Conservation (phyloP, 2,113 vertebrate genomes). For the Cyphomyrus discorhynchus region DNA sequence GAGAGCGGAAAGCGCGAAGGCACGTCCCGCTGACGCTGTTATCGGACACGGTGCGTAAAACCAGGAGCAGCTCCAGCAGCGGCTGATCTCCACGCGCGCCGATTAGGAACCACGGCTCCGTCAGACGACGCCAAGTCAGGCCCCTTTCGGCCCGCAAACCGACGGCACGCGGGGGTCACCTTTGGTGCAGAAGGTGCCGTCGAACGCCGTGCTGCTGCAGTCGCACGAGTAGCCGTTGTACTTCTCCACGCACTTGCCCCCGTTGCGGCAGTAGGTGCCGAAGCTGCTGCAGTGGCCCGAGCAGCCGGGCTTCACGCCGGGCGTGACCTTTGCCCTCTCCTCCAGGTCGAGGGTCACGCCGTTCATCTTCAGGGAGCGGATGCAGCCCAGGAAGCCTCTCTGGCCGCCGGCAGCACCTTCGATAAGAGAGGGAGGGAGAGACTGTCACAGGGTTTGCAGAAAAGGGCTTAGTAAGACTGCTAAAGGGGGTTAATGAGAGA, state of each 20-base stretch:
- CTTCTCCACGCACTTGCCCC: slow-evolving; percentile 85
- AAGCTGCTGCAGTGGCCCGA: slow-evolving; percentile 86
- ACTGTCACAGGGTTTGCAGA: background rate
- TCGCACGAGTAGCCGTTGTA: slow-evolving; percentile 90
- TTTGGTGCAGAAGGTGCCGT: slow-evolving; percentile 84
- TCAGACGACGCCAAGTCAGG: background rate
- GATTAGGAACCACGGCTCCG: background rate
- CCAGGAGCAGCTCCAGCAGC: background rate
- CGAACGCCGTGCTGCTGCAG: slow-evolving; percentile 79
- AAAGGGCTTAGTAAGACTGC: background rate
- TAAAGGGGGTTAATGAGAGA: background rate
- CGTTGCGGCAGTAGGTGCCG: slow-evolving; percentile 77
- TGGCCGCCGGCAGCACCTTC: slow-evolving; percentile 86
- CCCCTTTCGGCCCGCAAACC: background rate
- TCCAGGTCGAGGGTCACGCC: slow-evolving; percentile 84
- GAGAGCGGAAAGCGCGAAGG: background rate
- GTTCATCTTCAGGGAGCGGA: slow-evolving; percentile 83
- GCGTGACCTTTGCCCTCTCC: slow-evolving; percentile 71
- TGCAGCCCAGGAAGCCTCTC: slow-evolving; percentile 87
- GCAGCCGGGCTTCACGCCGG: slow-evolving; percentile 83
- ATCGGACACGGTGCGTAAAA: background rate
- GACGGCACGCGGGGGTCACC: slow-evolving; percentile 55
- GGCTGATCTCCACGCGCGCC: background rate
- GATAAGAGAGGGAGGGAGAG: background rate
- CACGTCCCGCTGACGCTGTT: background rate